phyloP scores from a whole-genome alignment of 2,797 vertebrate species.

The Typhlichthys subterraneus region DNA sequence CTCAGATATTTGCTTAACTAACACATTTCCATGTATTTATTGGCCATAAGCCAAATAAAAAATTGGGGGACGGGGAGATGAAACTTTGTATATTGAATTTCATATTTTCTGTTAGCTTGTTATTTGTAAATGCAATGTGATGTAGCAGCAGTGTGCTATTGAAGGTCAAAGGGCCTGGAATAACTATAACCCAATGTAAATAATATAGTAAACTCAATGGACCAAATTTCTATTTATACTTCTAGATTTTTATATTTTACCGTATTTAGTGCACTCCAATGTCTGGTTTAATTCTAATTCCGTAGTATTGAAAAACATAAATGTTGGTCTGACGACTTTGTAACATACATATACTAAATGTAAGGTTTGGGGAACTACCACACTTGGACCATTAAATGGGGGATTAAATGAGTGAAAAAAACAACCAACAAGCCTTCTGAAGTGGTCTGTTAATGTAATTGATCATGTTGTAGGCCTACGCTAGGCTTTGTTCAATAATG shows the following conservation, averaged over 20 bases:
- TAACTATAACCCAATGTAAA: conserved; percentile 87
- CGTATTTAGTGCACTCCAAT: conserved; percentile 86
- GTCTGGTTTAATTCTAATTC: conserved; percentile 82
- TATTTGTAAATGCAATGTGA: conserved; percentile 82
- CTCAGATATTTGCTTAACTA: conserved; percentile 50
- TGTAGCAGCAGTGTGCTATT: conserved; percentile 74
- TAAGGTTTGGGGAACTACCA: conserved; percentile 84
- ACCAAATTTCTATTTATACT: conserved; percentile 99
- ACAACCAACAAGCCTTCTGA: conserved; percentile 14
- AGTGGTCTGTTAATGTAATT: conserved; percentile 27
- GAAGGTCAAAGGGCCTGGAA: conserved; percentile 73
- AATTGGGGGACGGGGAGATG: conserved; percentile 59
- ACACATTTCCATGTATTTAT: conserved; percentile 79
- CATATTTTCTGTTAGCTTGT: conserved; percentile 76
- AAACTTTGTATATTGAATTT: conserved; percentile 73
- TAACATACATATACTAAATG: conserved; percentile 82
- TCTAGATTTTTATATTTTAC: conserved; percentile 99
- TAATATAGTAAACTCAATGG: conserved; percentile 89
- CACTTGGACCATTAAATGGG: conserved; percentile 63
- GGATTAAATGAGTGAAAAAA: conserved; percentile 67
- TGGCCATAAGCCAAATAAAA: conserved; percentile 73
- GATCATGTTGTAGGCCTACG: not conserved
- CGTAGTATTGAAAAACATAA: conserved; percentile 74
- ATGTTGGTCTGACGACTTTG: conserved; percentile 72
- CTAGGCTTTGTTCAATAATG: no score